These are phyloP conservation scores for Galleria mellonella DNA, from an alignment of 1,140 invertebrate species.

Conservation along the genomic window DNA sequence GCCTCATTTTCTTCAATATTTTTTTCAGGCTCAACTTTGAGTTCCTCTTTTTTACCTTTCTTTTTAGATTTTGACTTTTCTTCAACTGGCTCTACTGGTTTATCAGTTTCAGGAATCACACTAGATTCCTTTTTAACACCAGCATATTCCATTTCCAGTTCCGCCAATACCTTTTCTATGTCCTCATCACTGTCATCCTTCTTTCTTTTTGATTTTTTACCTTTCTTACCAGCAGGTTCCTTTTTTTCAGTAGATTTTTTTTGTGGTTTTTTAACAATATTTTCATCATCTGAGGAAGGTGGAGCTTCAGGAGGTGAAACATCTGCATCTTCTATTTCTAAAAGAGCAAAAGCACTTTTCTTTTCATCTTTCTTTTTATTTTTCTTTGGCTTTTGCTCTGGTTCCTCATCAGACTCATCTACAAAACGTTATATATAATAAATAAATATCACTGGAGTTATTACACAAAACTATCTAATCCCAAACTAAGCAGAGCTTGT, in stretches of 20 bases:
- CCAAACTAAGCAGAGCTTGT: no score
- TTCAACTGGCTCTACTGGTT: constrained; percentile 70
- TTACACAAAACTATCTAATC: no score
- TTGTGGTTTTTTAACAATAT: constrained; percentile 51
- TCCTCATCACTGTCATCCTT: constrained; percentile 89
- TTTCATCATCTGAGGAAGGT: constrained; percentile 70
- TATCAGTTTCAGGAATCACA: constrained; percentile 46
- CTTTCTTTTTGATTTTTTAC: constrained; percentile 83
- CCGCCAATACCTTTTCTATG: constrained; percentile 88
- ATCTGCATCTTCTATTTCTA: constrained; percentile 76
- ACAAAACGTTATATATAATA: constrained; percentile 15
- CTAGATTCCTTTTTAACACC: constrained; percentile 73
- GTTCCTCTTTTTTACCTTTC: constrained; percentile 68
- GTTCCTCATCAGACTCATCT: constrained; percentile 68
- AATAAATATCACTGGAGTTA: no score
- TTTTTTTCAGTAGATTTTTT: constrained; percentile 74
- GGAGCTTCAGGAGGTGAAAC: constrained; percentile 61
- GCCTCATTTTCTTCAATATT: constrained; percentile 60
- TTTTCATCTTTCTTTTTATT: constrained; percentile 72
- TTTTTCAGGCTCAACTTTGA: constrained; percentile 67
- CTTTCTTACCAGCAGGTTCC: constrained; percentile 77
- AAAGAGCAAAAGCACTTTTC: constrained; percentile 77
- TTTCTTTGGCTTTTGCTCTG: constrained; percentile 59
- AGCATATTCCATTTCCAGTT: constrained; percentile 86
- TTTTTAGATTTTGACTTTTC: constrained; percentile 66